Percentiles rank a stretch among this genome's conserved stretches.
These are phyloP conservation scores for Drosophila dives DNA, from an alignment of 2,888 invertebrate species.

Conservation along the genomic window DNA sequence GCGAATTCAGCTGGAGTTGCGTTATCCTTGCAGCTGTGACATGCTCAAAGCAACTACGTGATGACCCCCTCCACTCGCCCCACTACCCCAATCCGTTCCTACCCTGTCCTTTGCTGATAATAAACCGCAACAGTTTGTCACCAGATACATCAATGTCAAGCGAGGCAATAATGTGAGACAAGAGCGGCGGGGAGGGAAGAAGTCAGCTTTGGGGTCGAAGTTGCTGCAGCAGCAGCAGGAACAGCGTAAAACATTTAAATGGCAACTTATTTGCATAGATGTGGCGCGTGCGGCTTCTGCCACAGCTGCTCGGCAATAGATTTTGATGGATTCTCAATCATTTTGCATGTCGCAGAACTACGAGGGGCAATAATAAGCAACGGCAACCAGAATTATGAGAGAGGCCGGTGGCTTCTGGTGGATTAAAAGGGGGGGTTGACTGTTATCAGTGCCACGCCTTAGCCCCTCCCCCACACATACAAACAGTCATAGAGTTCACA, in stretches of 20 bases:
- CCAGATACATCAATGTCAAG: constrained; percentile 80
- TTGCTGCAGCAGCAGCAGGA: constrained; percentile 12
- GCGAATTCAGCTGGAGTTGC: constrained; percentile 12
- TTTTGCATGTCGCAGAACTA: constrained; percentile 69
- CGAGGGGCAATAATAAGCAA: constrained; percentile 39
- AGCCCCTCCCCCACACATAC: not conserved
- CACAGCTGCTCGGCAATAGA: constrained; percentile 59
- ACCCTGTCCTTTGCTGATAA: constrained; percentile 38
- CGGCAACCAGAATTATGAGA: not conserved
- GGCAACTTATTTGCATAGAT: constrained; percentile 65
- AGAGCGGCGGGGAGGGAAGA: constrained; percentile 18
- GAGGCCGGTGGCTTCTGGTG: not conserved
- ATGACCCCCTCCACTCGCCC: constrained; percentile 17
- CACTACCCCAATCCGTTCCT: not conserved
- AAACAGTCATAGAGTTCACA: not conserved
- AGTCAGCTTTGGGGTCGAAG: not conserved
- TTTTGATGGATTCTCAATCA: constrained; percentile 74
- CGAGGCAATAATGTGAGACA: constrained; percentile 63
- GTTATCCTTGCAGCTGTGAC: constrained; percentile 66
- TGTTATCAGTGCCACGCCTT: constrained; percentile 56
- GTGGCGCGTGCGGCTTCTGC: constrained; percentile 27
- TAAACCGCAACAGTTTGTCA: constrained; percentile 81
- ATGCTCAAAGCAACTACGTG: constrained; percentile 63
- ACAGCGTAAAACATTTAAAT: constrained; percentile 44
- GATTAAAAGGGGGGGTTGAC: constrained; percentile 3